Percentiles rank a stretch among this genome's conserved stretches.
Conservation (phyloP, 1,140 invertebrate genomes). For the Leptopilina clavipes region DNA sequence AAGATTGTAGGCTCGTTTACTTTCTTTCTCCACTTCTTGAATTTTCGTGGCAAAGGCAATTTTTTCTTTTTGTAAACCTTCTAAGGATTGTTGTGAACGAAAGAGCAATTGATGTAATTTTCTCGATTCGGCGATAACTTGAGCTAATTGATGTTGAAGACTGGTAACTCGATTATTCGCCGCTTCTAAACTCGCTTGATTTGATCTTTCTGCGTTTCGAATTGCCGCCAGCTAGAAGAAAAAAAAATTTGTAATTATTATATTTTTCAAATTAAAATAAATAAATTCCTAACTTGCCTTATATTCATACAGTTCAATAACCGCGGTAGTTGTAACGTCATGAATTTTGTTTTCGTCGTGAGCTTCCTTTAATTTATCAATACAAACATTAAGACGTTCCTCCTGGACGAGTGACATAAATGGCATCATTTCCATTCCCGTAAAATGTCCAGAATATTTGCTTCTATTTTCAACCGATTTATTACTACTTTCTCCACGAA, state of each 20-base stretch:
- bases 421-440: constrained; percentile 55
- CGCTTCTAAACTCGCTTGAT: constrained; percentile 75
- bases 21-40: constrained; percentile 55
- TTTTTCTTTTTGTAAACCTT: constrained; percentile 68
- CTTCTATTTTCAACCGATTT: constrained; percentile 47
- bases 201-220: constrained; percentile 73
- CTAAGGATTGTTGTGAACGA: constrained; percentile 74
- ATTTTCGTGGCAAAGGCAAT: constrained; percentile 54
- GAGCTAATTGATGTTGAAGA: constrained; percentile 74
- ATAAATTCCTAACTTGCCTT: constrained; percentile 66
- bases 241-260: neutral
- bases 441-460: constrained; percentile 39
- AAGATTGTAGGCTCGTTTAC: constrained; percentile 53
- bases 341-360: constrained; percentile 71
- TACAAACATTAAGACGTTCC: constrained; percentile 72
- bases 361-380: constrained; percentile 71
- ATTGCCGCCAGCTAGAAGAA: constrained; percentile 70
- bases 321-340: constrained; percentile 78
- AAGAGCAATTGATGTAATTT: constrained; percentile 75
- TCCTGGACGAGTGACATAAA: constrained; percentile 73
- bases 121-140: constrained; percentile 72
- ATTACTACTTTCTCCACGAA: constrained; percentile 60
- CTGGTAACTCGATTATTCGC: constrained; percentile 73
- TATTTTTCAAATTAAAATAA: too few species aligned
- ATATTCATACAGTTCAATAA: constrained; percentile 84